Evolutionary conservation across 2,888 invertebrate genomes (phyloP), one percentile per base, ranked within the genome.

Genomic region (Electrophaes corylata): DNA sequence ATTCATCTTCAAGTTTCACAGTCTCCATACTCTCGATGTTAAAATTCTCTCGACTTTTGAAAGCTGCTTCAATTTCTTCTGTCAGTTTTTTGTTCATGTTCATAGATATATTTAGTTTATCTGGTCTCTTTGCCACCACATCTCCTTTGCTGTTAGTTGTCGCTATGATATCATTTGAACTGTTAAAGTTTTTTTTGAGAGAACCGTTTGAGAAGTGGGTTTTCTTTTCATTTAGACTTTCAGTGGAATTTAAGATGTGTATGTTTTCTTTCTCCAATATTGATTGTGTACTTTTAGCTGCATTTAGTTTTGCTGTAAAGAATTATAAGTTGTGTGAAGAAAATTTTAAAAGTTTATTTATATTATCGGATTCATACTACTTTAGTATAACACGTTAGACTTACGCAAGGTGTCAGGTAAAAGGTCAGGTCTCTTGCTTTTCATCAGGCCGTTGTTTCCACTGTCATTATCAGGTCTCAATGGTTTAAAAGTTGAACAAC

Each of bases 321-420:
- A 14, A n/a, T n/a, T 6, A 14, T 8, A 10, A 10, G 16, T 5
- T 35, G 12, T 12, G 12, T 35, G 6, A 6, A 14, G 14, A 35
- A 35, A 14, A 2, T 35, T 35, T 12, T 31, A 23, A 14, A 14
- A 6, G 12, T 35, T 2, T 12, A 10, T 5, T 35, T 6, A 12
- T 4, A 6, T 35, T 35, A 14, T 14, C 8, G 2, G 8, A 6
- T 35, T 14, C 6, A 35, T 12, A 14, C 5, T 11, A 35, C 2
- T 35, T 14, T 35, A 14, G 16, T 14, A 2, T 16, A 0, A 10
- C 10, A 10, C 6, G 20, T 41, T 4, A 14, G 84, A 45, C 92
- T 89, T 79, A 92, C 92, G 92, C 63, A 92, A 74, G 56, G 94
- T 94, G 74, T 94, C 94, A 39, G 94, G 94, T 35, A 94, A 79